Evolutionary conservation across 2,888 invertebrate species (phyloP), one percentile per base, ranked within the genome.

Genomic region (Spicauda simplicius): DNA sequence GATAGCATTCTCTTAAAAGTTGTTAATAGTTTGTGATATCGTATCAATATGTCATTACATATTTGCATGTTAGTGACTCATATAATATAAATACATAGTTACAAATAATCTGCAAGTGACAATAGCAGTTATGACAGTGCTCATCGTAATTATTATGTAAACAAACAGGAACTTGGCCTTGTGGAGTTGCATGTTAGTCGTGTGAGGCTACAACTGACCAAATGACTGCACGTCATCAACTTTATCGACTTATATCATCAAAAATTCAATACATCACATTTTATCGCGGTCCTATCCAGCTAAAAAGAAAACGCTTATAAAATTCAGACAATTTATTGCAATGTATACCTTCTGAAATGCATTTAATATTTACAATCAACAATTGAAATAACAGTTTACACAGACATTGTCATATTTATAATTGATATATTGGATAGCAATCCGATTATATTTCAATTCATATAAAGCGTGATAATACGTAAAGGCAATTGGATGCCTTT

Each of bases 21-120:
- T 88, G 91, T 90, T 91, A 91, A 90, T 91, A 80, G 77, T 81
- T 77, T 88, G 90, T 88, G 90, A 86, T 86, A 84, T 85, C 84
- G 81, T 82, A 83, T 80, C 77, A 78, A 85, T 86, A 86, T 87
- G 85, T 85, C 87, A 85, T 92, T 93, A 93, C 93, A 93, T 93
- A 93, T 91, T 93, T 93, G 93, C 93, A 93, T 90, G 93, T 93
- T 93, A 93, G 93, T 93, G 90, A 93, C 93, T 92, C 88, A 91
- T 90, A 91, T 91, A 91, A 91, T 88, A 93, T 93, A 93, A 90
- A 93, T 92, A 93, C 78, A 92, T 93, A 93, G 84, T 90, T 90
- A 92, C 91, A 90, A 83, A 91, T 91, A 91, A 83, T 91, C 90
- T 88, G 89, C 88, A 89, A 86, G 85, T 91, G 92, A 90, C 90